Evolutionary conservation across 64 coral and sea anemone genomes (phyloP).

Genomic region (Hydrozoanthus tunicans): DNA sequence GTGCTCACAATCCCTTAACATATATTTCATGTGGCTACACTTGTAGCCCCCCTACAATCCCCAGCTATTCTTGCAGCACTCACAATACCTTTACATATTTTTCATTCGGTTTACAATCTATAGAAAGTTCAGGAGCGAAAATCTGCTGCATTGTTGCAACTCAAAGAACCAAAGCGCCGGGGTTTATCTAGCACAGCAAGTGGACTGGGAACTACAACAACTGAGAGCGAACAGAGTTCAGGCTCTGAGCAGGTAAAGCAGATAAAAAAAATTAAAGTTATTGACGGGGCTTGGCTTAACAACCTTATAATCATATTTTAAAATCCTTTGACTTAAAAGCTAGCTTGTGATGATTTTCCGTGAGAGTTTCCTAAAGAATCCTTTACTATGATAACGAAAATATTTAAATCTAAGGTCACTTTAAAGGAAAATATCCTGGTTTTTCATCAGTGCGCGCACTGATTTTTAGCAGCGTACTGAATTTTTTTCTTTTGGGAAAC

Average conservation of each 20-base stretch:
- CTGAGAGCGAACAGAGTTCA: slow-evolving; percentile 19
- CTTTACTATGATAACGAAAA: too few species aligned
- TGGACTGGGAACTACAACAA: not conserved
- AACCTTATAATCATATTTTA: not conserved
- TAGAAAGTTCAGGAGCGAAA: slow-evolving; percentile 46
- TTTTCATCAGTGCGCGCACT: too few species aligned
- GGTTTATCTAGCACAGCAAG: slow-evolving; percentile 22
- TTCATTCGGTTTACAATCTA: not conserved
- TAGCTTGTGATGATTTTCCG: not conserved
- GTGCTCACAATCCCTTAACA: too few species aligned
- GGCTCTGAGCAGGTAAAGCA: slow-evolving; percentile 13
- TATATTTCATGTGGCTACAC: too few species aligned
- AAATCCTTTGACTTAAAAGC: not conserved
- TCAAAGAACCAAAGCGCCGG: slow-evolving; percentile 31
- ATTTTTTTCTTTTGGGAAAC: too few species aligned
- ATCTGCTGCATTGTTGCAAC: slow-evolving; percentile 22
- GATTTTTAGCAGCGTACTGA: too few species aligned
- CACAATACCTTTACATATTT: not conserved
- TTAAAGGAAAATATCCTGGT: too few species aligned
- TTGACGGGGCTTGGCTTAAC: not conserved
- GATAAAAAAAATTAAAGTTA: not conserved
- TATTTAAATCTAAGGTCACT: too few species aligned
- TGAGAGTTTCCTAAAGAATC: too few species aligned
- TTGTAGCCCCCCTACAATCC: too few species aligned
- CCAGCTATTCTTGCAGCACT: too few species aligned